A percentile compares a stretch with the other conserved stretches of the same genome.
phyloP scores from a whole-genome alignment of 2,888 invertebrate species.

The Cephus sareptanus region DNA sequence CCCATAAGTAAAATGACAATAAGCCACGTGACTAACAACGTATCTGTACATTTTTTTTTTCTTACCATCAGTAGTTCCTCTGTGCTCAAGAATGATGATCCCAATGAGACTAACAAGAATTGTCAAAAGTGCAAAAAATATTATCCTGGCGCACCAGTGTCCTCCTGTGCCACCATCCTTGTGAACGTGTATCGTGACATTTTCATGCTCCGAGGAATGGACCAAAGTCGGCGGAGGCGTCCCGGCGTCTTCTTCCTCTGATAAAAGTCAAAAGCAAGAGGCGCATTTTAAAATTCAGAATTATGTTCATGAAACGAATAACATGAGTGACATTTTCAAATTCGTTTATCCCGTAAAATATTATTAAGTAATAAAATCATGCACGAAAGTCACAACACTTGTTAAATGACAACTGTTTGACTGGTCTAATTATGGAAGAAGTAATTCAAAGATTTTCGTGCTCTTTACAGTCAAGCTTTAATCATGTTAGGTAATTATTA shows the following conservation, averaged over 20 bases:
- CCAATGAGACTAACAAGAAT: conserved; percentile 80
- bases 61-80: conserved; percentile 83
- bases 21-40: background rate
- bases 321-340: background rate
- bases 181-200: conserved; percentile 81
- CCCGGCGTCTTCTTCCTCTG: conserved; percentile 60
- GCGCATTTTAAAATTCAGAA: background rate
- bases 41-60: background rate
- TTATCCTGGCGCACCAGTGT: conserved; percentile 85
- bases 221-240: conserved; percentile 51
- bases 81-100: conserved; percentile 82
- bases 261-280: conserved; percentile 10
- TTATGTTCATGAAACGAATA: background rate
- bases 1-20: background rate
- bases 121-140: conserved; percentile 82
- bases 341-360: background rate
- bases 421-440: no score
- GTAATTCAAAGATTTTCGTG: no score
- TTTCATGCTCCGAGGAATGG: conserved; percentile 67
- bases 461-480: no score
- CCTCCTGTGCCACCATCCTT: conserved; percentile 83
- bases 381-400: background rate
- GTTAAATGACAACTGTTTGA: no score
- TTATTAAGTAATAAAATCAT: background rate
- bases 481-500: no score